A percentile compares a stretch with the other conserved stretches of the same genome.
Conservation (phyloP, 2,888 invertebrate species). For the Cosmia trapezina region DNA sequence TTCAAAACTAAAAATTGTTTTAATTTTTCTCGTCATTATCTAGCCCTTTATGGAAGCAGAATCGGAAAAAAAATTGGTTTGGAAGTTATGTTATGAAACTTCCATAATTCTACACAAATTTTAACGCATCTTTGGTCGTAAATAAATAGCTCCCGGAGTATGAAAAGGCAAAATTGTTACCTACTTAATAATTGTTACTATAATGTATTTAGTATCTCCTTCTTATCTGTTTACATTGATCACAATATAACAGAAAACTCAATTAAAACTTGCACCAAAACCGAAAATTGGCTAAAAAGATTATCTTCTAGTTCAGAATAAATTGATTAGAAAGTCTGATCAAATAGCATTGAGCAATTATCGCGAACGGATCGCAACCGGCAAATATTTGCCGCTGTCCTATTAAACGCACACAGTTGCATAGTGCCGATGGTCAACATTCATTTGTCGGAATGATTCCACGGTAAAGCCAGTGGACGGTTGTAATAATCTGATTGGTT, state of each 20-base stretch:
- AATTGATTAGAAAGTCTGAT: conserved; percentile 53
- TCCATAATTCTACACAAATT: too few relatives aligned
- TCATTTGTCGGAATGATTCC: conserved; percentile 58
- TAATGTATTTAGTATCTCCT: background rate
- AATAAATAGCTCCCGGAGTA: too few relatives aligned
- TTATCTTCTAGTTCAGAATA: conserved; percentile 16
- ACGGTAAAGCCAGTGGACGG: conserved; percentile 46
- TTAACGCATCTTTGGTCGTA: too few relatives aligned
- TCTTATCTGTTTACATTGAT: background rate
- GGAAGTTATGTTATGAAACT: too few relatives aligned
- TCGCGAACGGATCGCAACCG: conserved; percentile 46
- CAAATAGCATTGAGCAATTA: conserved; percentile 59
- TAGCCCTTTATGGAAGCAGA: too few relatives aligned
- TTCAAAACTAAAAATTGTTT: too few relatives aligned
- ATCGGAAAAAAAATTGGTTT: too few relatives aligned
- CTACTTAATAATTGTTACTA: too few relatives aligned
- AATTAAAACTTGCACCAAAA: background rate
- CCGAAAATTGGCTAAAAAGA: background rate
- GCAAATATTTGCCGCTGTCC: conserved; percentile 57
- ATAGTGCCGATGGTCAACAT: conserved; percentile 66
- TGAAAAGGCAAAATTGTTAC: too few relatives aligned
- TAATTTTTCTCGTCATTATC: too few relatives aligned
- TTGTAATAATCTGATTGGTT: conserved; percentile 51
- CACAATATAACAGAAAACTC: background rate
- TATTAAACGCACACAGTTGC: conserved; percentile 66